Evolutionary conservation across 2,888 invertebrate genomes (phyloP), one percentile per base, ranked within the genome.

Genomic region (Coelopa pilipes): DNA sequence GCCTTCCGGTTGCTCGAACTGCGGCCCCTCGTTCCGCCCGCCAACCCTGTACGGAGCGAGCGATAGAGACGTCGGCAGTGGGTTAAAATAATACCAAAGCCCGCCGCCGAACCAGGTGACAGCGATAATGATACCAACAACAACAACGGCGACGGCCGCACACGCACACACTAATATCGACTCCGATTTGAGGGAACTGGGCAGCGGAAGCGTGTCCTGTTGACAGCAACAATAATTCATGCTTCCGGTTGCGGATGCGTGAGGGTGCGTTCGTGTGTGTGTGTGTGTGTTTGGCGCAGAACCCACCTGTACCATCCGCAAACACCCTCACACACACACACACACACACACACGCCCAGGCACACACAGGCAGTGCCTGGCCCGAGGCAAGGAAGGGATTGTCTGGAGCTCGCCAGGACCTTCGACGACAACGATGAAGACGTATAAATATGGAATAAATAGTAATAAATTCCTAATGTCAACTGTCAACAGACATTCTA

Each of bases 391-490:
- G 50, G 53, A 21, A 46, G 34, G 34, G n/a, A 46, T n/a, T 67
- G 24, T 11, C 67, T 50, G 34, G 7, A 34, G 2, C 34, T 2
- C 34, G 7, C 34, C 4, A 34, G 7, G 34, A 34, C 34, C 34
- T 34, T 34, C 34, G 34, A 34, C 34, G 34, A 34, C 34, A 34
- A 34, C 34, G 34, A 71, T 71, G 63, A 55, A 63, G 65, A 62
- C 57, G 67, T 60, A 75, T 82, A 83, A 80, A 85, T 81, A 85
- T 83, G 81, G 82, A 86, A 83, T 84, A 82, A 84, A 84, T 83
- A 82, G 85, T 83, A 85, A 86, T 85, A 85, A 86, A 85, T 85
- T 85, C 82, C 83, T 86, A 85, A 84, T 86, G 85, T 83, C 85
- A 86, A 83, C 80, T 79, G 80, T 81, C 80, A 80, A 79, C 80